phyloP scores from a whole-genome alignment of 2,113 vertebrate species.

The Rhabdomys dilectus region DNA sequence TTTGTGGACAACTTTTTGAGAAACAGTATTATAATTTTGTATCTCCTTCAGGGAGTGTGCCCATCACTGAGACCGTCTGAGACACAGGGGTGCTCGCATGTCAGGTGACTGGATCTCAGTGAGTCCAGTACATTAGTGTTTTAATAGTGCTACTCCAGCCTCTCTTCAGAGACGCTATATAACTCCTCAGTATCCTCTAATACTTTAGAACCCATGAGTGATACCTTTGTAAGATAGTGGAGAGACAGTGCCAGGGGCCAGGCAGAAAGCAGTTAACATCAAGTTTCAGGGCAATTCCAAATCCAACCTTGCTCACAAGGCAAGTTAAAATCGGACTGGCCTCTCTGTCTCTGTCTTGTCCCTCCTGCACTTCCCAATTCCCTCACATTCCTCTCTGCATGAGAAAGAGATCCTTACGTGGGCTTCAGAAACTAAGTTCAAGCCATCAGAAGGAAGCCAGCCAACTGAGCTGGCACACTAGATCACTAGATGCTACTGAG shows the following conservation, averaged over 20 bases:
- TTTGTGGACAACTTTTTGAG: neutral
- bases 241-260: neutral
- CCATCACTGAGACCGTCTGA: neutral
- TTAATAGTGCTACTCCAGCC: neutral
- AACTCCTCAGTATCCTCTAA: neutral
- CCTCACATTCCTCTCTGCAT: neutral
- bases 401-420: conserved; percentile 17
- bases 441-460: neutral
- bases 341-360: neutral
- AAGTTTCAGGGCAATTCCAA: conserved; percentile 29
- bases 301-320: neutral
- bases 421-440: neutral
- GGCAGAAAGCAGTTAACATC: neutral
- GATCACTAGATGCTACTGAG: conserved; percentile 84
- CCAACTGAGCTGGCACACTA: neutral
- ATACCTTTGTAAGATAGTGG: neutral
- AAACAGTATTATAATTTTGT: conserved; percentile 11
- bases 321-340: neutral
- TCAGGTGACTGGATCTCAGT: neutral
- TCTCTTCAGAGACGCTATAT: neutral
- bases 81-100: neutral
- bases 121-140: neutral
- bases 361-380: neutral
- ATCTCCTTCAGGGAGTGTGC: neutral
- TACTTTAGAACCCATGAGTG: neutral